Conservation (phyloP, 2,888 invertebrate genomes). For the Minunthozetes semirufus region DNA sequence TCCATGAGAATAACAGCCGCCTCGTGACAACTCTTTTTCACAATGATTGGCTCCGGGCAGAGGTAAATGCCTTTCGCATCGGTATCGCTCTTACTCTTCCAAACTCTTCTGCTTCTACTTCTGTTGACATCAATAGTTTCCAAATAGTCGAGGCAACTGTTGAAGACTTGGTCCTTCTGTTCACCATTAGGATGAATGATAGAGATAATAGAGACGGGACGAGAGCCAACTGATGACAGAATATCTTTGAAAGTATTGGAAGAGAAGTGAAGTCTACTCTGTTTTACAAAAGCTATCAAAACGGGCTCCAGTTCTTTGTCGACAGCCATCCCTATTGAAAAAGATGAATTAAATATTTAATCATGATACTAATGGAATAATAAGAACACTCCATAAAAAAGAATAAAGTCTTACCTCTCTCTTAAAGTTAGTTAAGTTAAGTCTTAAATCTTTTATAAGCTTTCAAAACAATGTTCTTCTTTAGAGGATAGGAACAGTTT, state of each 20-base stretch:
- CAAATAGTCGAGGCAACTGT: neutral
- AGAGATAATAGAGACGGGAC: neutral
- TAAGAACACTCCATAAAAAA: no score
- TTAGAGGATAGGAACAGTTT: no score
- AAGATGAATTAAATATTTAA: no score
- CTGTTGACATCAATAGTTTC: neutral
- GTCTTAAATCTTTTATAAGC: no score
- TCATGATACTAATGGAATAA: no score
- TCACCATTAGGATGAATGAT: neutral
- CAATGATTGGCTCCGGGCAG: neutral
- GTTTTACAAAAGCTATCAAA: neutral
- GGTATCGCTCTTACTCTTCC: neutral
- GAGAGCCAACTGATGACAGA: neutral
- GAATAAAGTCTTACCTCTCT: no score
- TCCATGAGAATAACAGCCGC: constrained; percentile 3
- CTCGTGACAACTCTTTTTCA: neutral
- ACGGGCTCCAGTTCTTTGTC: neutral
- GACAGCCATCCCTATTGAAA: neutral
- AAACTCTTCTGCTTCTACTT: neutral
- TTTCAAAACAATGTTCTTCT: no score
- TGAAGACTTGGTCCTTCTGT: neutral
- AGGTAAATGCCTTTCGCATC: neutral
- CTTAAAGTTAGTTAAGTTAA: no score
- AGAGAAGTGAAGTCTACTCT: neutral
- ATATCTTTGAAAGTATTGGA: neutral